A percentile compares a stretch with the other conserved stretches of the same genome.
Conservation (phyloP, 2,113 vertebrate species). For the Callorhinus ursinus region DNA sequence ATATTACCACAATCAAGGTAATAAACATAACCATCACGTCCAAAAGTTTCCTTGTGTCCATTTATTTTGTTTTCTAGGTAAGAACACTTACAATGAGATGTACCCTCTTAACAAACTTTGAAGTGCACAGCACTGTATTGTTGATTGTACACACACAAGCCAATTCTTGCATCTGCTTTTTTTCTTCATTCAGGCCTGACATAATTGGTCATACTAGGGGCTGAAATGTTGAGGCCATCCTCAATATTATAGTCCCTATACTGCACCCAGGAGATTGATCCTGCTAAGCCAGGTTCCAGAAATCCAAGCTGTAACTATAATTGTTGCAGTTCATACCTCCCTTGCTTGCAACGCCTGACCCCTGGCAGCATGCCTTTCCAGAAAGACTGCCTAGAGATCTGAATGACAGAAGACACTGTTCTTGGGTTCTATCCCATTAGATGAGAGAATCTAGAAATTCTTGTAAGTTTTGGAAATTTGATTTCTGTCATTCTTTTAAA, state of each 20-base stretch:
- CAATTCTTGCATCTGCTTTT: neutral
- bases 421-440: neutral
- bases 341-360: neutral
- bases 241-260: neutral
- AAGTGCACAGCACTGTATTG: neutral
- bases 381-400: neutral
- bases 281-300: neutral
- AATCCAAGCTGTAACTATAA: neutral
- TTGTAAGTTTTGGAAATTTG: neutral
- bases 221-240: neutral
- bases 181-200: neutral
- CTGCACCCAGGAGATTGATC: neutral
- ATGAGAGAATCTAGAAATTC: neutral
- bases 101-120: neutral
- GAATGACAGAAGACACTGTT: neutral
- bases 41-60: neutral
- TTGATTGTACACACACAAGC: neutral
- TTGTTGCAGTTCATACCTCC: neutral
- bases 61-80: neutral
- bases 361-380: neutral
- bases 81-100: neutral
- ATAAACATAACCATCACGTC: neutral
- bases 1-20: neutral
- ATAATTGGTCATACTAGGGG: neutral
- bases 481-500: neutral